Conservation (phyloP, 2,888 invertebrate species). For the Melipona beecheii region DNA sequence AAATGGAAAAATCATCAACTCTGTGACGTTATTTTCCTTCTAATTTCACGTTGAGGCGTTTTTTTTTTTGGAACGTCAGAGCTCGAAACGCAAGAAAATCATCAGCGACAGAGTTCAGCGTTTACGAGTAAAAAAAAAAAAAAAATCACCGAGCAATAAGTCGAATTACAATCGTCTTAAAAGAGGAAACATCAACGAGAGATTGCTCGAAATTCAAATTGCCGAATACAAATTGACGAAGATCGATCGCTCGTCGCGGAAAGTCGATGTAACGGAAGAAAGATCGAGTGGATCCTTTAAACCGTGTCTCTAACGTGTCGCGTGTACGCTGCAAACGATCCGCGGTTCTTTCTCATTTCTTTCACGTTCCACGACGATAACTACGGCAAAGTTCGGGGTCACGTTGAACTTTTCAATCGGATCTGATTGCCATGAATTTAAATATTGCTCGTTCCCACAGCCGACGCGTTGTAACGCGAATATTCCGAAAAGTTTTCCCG, state of each 20-base stretch:
- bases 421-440: slow-evolving; percentile 70
- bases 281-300: slow-evolving; percentile 6
- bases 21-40: neutral
- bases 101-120: neutral
- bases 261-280: neutral
- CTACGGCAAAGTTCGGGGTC: slow-evolving; percentile 35
- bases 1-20: neutral
- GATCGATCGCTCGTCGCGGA: neutral
- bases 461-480: slow-evolving; percentile 35
- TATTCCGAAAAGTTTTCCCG: slow-evolving; percentile 55
- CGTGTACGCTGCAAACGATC: neutral
- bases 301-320: slow-evolving; percentile 10
- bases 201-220: neutral
- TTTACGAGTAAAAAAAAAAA: neutral
- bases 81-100: neutral
- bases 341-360: slow-evolving; percentile 47
- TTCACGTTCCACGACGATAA: slow-evolving; percentile 44
- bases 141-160: neutral
- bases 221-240: no score
- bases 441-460: slow-evolving; percentile 56
- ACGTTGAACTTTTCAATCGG: slow-evolving; percentile 72
- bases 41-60: no score
- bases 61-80: neutral
- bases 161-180: neutral
- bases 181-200: neutral